A percentile compares a stretch with the other conserved stretches of the same genome.
Conservation (phyloP, 2,888 invertebrate species). For the Eilema caniola region DNA sequence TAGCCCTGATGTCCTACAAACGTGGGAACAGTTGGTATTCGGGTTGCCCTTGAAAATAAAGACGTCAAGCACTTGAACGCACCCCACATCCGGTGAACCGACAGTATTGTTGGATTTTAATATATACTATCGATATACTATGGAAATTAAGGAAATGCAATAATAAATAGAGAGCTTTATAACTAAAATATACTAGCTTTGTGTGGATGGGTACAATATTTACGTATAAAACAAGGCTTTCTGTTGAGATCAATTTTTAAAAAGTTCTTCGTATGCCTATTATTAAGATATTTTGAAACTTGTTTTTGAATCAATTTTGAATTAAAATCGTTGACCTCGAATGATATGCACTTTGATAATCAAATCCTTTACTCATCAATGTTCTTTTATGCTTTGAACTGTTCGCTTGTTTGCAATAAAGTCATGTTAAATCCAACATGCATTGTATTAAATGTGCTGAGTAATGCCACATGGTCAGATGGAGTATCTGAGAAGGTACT, state of each 20-base stretch:
- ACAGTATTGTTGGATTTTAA: slow-evolving; percentile 49
- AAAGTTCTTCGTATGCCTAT: neutral
- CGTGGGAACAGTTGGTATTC: slow-evolving; percentile 68
- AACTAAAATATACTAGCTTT: neutral
- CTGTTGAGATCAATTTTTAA: neutral
- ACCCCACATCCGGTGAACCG: slow-evolving; percentile 70
- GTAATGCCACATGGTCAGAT: slow-evolving; percentile 27
- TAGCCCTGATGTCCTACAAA: slow-evolving; percentile 61
- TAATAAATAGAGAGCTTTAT: neutral
- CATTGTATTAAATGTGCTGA: slow-evolving; percentile 38
- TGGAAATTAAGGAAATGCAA: slow-evolving; percentile 7
- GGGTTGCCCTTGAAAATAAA: slow-evolving; percentile 69
- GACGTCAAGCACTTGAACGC: slow-evolving; percentile 55
- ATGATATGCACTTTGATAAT: slow-evolving; percentile 53
- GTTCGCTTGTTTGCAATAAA: slow-evolving; percentile 53
- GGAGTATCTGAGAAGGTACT: neutral
- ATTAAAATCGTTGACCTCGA: slow-evolving; percentile 37
- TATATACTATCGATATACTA: slow-evolving; percentile 10
- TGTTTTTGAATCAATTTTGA: slow-evolving; percentile 22
- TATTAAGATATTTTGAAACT: neutral
- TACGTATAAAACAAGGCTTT: neutral
- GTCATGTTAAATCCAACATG: slow-evolving; percentile 52
- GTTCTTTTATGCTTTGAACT: slow-evolving; percentile 39
- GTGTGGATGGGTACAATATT: neutral
- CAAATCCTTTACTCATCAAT: slow-evolving; percentile 45